Base-by-base conservation (phyloP, 1,140 invertebrate genomes). In the Meteorus sp. region DNA sequence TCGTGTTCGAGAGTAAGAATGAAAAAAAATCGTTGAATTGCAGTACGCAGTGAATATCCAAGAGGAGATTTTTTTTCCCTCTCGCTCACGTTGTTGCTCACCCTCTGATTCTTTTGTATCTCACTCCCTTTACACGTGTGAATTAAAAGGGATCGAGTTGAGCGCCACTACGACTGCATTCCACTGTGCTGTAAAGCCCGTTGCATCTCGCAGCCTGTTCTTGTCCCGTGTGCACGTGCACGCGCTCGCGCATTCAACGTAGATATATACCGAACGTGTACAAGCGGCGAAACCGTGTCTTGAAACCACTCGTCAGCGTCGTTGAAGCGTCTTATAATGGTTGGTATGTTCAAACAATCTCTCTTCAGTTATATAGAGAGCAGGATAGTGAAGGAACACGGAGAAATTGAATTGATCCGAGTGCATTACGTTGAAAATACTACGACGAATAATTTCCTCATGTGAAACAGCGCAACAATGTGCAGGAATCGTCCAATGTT, bases 121-220 rank as follows among this genome's bases (percentile, higher is more conserved):
- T 13, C 27, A 31, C 45, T 9, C 33, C 3, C n/a, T 7, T 3
- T 8, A 43, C 13, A 45, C 74, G 75, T 73, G 76, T 67, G 74
- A 72, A 72, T 75, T 74, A 72, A 76, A 72, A 77, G 72, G 64
- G 52, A 31, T 60, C 75, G 70, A 75, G 76, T 79, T 79, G 77
- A 79, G 77, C 76, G 75, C 77, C 77, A 76, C 76, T 78, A 77
- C 66, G 72, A 78, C 76, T 70, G 75, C 77, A 79, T 79, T 79
- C 77, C 77, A 76, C 53, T 64, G 68, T 68, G 61, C 71, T 74
- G 71, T 74, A 73, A n/a, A n/a, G 68, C 65, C 71, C 67, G 67
- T 67, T 71, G 70, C 67, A 68, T 44, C 19, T 19, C 41, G 15
- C 17, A 19, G 13, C 19, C 15, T n/a, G 11, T n/a, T 41, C 37